Percentiles rank a stretch among this genome's conserved stretches.
Evolutionary conservation across 2,113 vertebrate species (phyloP).

Genomic region (Monopterus albus): DNA sequence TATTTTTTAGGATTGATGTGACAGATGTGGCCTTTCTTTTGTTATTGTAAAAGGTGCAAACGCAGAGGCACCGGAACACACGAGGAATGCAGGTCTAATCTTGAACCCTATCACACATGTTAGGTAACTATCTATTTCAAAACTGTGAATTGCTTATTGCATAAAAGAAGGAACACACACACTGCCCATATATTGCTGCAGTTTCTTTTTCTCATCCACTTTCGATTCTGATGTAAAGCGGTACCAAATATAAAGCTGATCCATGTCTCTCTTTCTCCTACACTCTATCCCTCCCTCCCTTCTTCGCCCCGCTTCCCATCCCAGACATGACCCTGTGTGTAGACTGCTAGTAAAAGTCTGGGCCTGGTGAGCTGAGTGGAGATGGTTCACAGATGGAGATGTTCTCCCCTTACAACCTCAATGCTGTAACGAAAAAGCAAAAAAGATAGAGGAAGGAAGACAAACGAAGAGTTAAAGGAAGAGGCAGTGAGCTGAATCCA

Average conservation of each 20-base stretch:
- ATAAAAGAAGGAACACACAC: constrained; percentile 8
- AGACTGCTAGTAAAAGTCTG: constrained; percentile 46
- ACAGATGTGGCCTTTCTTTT: constrained; percentile 2
- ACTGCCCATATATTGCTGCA: not conserved
- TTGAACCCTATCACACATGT: constrained; percentile 45
- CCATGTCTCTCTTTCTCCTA: constrained; percentile 29
- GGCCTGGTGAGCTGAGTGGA: constrained; percentile 48
- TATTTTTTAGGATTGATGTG: constrained; percentile 21
- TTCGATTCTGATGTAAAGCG: constrained; percentile 19
- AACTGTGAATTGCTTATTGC: constrained; percentile 13
- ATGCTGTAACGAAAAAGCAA: constrained; percentile 39
- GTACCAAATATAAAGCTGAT: constrained; percentile 11
- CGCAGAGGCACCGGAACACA: constrained; percentile 32
- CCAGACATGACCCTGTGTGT: constrained; percentile 59
- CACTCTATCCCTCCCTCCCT: constrained; percentile 15
- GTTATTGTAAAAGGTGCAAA: constrained; percentile 43
- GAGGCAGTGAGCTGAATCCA: constrained; percentile 4
- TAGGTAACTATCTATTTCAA: constrained; percentile 38
- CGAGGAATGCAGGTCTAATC: constrained; percentile 56
- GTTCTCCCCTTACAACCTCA: constrained; percentile 65
- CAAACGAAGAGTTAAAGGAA: constrained; percentile 14
- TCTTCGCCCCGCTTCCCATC: constrained; percentile 6
- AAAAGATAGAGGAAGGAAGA: constrained; percentile 15
- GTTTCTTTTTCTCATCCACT: constrained; percentile 1
- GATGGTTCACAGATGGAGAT: constrained; percentile 72